Conservation (phyloP, 2,113 vertebrate species). For the Notarius lentiginosus region DNA sequence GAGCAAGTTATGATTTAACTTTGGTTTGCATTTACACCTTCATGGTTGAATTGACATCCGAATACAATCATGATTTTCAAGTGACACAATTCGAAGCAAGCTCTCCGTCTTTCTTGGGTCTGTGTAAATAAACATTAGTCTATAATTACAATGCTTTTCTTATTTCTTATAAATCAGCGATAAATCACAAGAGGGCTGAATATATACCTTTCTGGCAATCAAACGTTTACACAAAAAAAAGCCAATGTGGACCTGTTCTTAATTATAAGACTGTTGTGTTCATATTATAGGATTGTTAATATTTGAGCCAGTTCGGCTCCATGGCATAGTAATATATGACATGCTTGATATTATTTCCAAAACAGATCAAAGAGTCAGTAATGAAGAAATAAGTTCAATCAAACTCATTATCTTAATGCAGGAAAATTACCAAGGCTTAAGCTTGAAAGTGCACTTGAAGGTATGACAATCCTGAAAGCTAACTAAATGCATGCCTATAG, state of each 20-base stretch:
- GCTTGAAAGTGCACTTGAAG: constrained; percentile 9
- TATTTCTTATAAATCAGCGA: background rate
- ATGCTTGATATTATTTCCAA: constrained; percentile 1
- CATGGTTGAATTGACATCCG: background rate
- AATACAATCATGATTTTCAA: background rate
- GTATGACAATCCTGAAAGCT: background rate
- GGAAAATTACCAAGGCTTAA: background rate
- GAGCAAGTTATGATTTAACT: background rate
- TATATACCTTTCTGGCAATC: background rate
- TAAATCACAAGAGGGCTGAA: background rate
- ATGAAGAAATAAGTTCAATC: background rate
- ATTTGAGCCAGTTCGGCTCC: background rate
- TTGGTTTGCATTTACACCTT: background rate
- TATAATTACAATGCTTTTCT: background rate
- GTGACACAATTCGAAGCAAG: background rate
- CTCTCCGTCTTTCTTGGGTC: background rate
- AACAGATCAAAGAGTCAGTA: constrained; percentile 7
- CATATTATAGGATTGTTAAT: background rate
- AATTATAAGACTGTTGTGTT: background rate
- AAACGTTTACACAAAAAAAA: background rate
- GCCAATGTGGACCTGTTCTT: background rate
- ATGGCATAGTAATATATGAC: background rate
- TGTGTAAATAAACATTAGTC: background rate
- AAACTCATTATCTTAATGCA: constrained; percentile 11
- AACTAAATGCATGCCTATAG: background rate